phyloP scores from a whole-genome alignment of 2,888 invertebrate species.

The Acanthosepion pharaonis region DNA sequence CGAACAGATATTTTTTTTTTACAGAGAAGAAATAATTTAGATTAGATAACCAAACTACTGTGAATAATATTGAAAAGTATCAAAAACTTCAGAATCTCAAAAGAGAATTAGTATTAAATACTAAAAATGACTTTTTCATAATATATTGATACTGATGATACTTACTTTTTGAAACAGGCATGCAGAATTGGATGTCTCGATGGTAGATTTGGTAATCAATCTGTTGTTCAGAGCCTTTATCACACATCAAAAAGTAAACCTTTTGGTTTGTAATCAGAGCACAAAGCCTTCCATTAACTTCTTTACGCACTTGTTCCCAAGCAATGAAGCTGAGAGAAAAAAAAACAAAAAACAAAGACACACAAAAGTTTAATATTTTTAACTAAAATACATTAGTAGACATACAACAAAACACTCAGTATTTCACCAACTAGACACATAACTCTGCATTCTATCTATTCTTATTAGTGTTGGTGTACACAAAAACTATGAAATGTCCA shows the following conservation, averaged over 20 bases:
- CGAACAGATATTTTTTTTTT: too few relatives aligned
- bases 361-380: neutral
- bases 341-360: neutral
- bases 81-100: too few relatives aligned
- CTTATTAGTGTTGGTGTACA: too few relatives aligned
- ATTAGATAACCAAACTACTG: too few relatives aligned
- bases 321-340: slow-evolving; percentile 81
- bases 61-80: too few relatives aligned
- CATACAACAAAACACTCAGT: too few relatives aligned
- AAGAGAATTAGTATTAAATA: too few relatives aligned
- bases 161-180: slow-evolving; percentile 58
- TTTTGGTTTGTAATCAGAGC: slow-evolving; percentile 85
- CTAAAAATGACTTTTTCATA: neutral
- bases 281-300: slow-evolving; percentile 78
- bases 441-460: too few relatives aligned
- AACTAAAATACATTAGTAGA: neutral
- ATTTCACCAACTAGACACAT: too few relatives aligned
- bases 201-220: slow-evolving; percentile 71
- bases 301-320: slow-evolving; percentile 84
- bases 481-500: too few relatives aligned
- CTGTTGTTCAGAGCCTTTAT: slow-evolving; percentile 61
- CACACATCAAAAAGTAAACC: slow-evolving; percentile 82
- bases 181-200: slow-evolving; percentile 64
- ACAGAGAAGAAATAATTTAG: too few relatives aligned
- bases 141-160: neutral